Evolutionary conservation across 2,888 invertebrate species (phyloP).

Genomic region (Octonoba sinensis): DNA sequence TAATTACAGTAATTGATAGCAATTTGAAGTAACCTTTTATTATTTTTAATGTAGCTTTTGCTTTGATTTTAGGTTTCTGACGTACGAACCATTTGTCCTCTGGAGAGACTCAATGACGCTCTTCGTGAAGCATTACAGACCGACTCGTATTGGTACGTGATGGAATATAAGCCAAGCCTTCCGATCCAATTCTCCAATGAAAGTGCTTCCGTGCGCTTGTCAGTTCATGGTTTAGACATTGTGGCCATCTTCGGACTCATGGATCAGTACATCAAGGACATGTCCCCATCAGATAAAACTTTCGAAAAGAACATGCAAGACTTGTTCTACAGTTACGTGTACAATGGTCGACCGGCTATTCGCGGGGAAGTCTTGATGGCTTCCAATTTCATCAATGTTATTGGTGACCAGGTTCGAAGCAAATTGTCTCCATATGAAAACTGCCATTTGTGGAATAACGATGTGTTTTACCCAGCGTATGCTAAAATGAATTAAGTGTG

Average conservation of each 20-base stretch:
- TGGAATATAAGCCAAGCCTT: constrained; percentile 75
- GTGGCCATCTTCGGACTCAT: constrained; percentile 83
- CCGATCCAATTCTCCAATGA: constrained; percentile 54
- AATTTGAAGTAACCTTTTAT: too few species aligned
- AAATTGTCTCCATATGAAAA: constrained; percentile 58
- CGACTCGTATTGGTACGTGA: constrained; percentile 79
- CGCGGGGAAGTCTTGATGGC: constrained; percentile 33
- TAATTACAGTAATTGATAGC: too few species aligned
- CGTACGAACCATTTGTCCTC: constrained; percentile 83
- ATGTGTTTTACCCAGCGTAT: constrained; percentile 44
- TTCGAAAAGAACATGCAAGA: constrained; percentile 85
- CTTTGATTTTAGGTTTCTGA: constrained; percentile 76
- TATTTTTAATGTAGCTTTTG: background rate
- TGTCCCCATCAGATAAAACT: constrained; percentile 80
- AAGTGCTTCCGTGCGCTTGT: constrained; percentile 43
- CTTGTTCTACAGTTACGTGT: constrained; percentile 85
- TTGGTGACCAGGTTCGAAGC: constrained; percentile 35
- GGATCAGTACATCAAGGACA: constrained; percentile 75
- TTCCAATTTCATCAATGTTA: constrained; percentile 48
- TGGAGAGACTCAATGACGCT: constrained; percentile 77
- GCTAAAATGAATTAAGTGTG: constrained; percentile 54
- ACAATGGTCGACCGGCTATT: constrained; percentile 76
- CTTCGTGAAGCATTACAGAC: constrained; percentile 51
- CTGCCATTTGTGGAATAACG: constrained; percentile 57
- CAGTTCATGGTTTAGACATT: constrained; percentile 64